These are phyloP conservation scores for Acleris cristana DNA, from an alignment of 2,888 invertebrate genomes.

Conservation along the genomic window DNA sequence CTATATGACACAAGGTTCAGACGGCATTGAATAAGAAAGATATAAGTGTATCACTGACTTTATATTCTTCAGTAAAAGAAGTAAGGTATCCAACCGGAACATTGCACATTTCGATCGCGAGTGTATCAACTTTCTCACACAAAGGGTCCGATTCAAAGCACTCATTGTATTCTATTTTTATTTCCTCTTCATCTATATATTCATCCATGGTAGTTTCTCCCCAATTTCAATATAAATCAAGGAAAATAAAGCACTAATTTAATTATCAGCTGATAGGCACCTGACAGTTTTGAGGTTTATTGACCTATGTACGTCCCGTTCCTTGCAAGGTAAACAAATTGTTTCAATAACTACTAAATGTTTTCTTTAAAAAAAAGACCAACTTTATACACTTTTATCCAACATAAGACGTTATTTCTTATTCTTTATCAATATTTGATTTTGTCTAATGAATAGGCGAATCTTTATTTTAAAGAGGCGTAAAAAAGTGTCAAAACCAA, in stretches of 20 bases:
- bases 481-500: neutral
- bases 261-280: slow-evolving; percentile 28
- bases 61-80: neutral
- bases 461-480: neutral
- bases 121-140: slow-evolving; percentile 24
- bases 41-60: slow-evolving; percentile 11
- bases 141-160: slow-evolving; percentile 53
- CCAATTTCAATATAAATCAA: neutral
- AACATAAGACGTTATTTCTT: no score
- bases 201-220: slow-evolving; percentile 38
- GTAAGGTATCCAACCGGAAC: neutral
- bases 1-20: no score
- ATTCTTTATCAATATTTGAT: no score
- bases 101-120: neutral
- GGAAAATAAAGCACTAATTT: neutral
- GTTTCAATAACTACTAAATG: no score
- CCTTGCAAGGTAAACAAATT: neutral
- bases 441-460: neutral
- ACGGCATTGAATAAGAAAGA: neutral
- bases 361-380: no score
- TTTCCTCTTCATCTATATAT: slow-evolving; percentile 50
- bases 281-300: slow-evolving; percentile 26
- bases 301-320: slow-evolving; percentile 23
- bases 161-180: slow-evolving; percentile 60
- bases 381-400: no score